phyloP scores from a whole-genome alignment of 2,888 invertebrate genomes.

The Hylaea fasciaria region DNA sequence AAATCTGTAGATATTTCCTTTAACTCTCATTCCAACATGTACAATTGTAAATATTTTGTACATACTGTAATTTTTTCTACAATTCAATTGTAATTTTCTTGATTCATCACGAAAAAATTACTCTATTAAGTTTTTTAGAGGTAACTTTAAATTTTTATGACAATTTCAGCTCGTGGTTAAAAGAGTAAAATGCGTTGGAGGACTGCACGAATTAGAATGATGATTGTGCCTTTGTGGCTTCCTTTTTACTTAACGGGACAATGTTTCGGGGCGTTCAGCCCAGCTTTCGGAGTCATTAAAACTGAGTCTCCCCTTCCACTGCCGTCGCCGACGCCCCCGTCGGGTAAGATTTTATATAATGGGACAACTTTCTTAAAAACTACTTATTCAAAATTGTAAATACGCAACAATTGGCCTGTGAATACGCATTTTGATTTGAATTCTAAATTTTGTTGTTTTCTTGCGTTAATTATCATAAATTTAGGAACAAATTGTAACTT shows the following conservation, averaged over 20 bases:
- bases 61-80: background rate
- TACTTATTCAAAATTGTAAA: conserved; percentile 18
- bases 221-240: conserved; percentile 39
- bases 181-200: conserved; percentile 27
- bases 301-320: conserved; percentile 50
- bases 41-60: conserved; percentile 29
- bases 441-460: background rate
- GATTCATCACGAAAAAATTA: too few relatives aligned
- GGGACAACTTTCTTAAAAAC: conserved; percentile 37
- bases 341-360: conserved; percentile 59
- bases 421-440: conserved; percentile 35
- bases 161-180: conserved; percentile 17
- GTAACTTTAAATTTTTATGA: background rate
- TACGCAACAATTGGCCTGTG: conserved; percentile 49
- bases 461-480: background rate
- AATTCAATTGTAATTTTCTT: background rate
- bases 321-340: conserved; percentile 52
- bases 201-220: background rate
- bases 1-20: background rate
- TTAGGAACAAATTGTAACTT: background rate
- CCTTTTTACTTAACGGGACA: conserved; percentile 43
- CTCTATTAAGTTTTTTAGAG: too few relatives aligned
- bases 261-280: conserved; percentile 55
- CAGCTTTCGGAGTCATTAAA: conserved; percentile 57
- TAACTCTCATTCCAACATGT: conserved; percentile 3